A percentile compares a stretch with the other conserved stretches of the same genome.
Evolutionary conservation across 2,113 vertebrate genomes (phyloP).

Genomic region (Panthera uncia): DNA sequence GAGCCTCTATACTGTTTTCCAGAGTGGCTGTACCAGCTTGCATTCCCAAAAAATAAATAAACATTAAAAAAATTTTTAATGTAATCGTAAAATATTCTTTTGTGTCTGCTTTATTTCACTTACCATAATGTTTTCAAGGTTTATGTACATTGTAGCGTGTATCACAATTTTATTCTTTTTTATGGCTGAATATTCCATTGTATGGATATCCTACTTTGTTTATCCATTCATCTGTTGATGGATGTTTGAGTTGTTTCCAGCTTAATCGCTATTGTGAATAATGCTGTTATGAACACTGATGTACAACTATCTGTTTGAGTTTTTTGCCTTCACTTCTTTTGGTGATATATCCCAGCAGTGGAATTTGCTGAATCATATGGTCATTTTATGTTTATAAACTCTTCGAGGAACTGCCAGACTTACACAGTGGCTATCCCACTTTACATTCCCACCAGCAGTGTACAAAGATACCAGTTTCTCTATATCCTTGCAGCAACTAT

Average conservation of each 20-base stretch:
- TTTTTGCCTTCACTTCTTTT: not conserved
- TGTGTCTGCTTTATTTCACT: not conserved
- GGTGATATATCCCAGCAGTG: not conserved
- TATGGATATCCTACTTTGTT: not conserved
- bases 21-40: too few relatives aligned
- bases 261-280: not conserved
- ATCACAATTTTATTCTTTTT: not conserved
- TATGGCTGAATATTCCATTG: not conserved
- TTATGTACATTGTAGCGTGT: not conserved
- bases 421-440: not conserved
- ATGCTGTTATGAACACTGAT: not conserved
- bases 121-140: not conserved
- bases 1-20: too few relatives aligned
- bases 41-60: not conserved
- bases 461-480: not conserved
- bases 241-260: not conserved
- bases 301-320: not conserved
- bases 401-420: not conserved
- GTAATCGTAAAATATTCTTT: not conserved
- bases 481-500: not conserved
- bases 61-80: not conserved
- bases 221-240: not conserved
- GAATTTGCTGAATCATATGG: not conserved
- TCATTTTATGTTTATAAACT: constrained; percentile 15
- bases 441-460: not conserved